Percentiles rank a stretch among this genome's conserved stretches.
phyloP scores from a whole-genome alignment of 2,888 invertebrate genomes.

The Heliothis peltigera region DNA sequence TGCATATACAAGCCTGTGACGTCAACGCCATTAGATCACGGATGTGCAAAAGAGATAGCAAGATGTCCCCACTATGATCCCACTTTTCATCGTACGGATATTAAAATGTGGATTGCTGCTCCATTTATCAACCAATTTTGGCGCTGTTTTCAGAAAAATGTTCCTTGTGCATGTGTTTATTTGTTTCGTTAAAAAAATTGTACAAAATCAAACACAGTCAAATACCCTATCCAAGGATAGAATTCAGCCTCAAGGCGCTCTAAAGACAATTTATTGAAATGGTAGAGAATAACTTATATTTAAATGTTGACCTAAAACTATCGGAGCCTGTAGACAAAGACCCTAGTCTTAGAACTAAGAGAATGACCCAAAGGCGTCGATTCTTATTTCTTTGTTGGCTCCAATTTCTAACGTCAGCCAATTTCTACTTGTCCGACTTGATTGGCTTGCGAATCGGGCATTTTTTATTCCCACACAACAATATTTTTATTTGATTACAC shows the following conservation, averaged over 20 bases:
- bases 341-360: background rate
- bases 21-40: too few species aligned
- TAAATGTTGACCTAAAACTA: conserved; percentile 9
- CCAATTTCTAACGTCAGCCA: conserved; percentile 32
- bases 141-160: too few species aligned
- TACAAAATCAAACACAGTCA: too few species aligned
- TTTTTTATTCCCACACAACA: conserved; percentile 49
- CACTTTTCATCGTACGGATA: too few species aligned
- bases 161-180: too few species aligned
- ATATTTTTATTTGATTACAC: conserved; percentile 40
- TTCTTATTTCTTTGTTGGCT: conserved; percentile 38
- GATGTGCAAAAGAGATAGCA: too few species aligned
- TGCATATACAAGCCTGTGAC: too few species aligned
- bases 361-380: conserved; percentile 21
- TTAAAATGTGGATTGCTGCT: too few species aligned
- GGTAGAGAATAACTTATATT: background rate
- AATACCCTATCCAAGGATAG: too few species aligned
- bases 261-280: background rate
- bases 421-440: conserved; percentile 47
- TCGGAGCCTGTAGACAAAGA: background rate
- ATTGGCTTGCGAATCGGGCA: conserved; percentile 38
- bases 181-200: too few species aligned
- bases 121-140: too few species aligned
- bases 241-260: background rate
- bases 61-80: too few species aligned